Conservation (phyloP, 2,888 invertebrate genomes). For the Choristoneura rosaceana region DNA sequence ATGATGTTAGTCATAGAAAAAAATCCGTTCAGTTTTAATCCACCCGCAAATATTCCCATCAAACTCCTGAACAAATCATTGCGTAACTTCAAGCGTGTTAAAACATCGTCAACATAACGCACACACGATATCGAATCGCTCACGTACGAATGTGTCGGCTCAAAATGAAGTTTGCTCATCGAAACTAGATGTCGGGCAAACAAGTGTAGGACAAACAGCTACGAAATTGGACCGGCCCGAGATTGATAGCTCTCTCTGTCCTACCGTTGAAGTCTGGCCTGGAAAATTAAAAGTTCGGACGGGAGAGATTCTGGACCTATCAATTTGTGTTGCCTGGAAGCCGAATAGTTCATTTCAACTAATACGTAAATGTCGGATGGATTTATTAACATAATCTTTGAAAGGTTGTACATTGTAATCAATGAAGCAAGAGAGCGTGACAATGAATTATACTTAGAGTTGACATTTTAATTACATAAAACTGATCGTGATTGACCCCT, state of each 20-base stretch:
- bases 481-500: too few relatives aligned
- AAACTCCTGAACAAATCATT: background rate
- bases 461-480: too few relatives aligned
- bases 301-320: slow-evolving; percentile 1
- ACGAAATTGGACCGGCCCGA: slow-evolving; percentile 48
- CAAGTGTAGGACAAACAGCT: slow-evolving; percentile 54
- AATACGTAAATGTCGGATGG: too few relatives aligned
- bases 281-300: slow-evolving; percentile 18
- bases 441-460: too few relatives aligned
- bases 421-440: too few relatives aligned
- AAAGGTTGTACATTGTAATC: background rate
- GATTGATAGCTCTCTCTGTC: slow-evolving; percentile 52
- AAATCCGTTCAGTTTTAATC: too few relatives aligned
- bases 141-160: slow-evolving; percentile 13
- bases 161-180: slow-evolving; percentile 57
- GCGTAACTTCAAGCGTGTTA: background rate
- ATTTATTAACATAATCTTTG: too few relatives aligned
- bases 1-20: too few relatives aligned
- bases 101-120: slow-evolving; percentile 12
- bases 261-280: slow-evolving; percentile 15
- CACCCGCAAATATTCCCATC: background rate
- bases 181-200: slow-evolving; percentile 56
- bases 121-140: slow-evolving; percentile 20
- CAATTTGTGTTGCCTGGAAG: background rate
- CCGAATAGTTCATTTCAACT: background rate